A percentile compares a stretch with the other conserved stretches of the same genome.
Evolutionary conservation across 2,113 vertebrate species (phyloP).

Genomic region (Gambusia affinis): DNA sequence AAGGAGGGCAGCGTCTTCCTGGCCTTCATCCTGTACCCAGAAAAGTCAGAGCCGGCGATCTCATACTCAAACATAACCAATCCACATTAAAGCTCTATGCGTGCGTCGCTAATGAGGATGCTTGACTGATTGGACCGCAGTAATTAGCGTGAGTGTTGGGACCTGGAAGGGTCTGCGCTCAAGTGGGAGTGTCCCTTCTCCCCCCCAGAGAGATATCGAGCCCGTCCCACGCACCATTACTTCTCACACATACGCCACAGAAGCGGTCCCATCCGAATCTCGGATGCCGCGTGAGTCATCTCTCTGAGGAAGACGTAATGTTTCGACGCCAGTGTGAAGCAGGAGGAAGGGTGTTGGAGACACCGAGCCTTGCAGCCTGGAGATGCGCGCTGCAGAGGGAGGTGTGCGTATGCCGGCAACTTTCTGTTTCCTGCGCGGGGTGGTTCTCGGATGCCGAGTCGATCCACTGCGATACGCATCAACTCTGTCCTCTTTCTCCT

Average conservation of each 20-base stretch:
- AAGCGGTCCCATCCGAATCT: constrained; percentile 51
- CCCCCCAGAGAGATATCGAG: constrained; percentile 54
- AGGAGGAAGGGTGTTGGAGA: constrained; percentile 41
- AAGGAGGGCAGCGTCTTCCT: constrained; percentile 14
- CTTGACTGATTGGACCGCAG: constrained; percentile 77
- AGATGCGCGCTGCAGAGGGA: constrained; percentile 48
- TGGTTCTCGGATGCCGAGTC: constrained; percentile 44
- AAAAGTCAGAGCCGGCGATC: constrained; percentile 46
- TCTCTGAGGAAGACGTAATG: constrained; percentile 46
- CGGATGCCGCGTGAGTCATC: constrained; percentile 64
- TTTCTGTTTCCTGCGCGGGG: constrained; percentile 56
- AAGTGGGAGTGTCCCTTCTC: constrained; percentile 54
- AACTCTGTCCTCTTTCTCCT: constrained; percentile 15
- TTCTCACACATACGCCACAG: constrained; percentile 24
- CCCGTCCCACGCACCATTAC: constrained; percentile 60
- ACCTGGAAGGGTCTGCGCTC: constrained; percentile 63
- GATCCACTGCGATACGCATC: constrained; percentile 35
- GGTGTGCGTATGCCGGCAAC: constrained; percentile 71
- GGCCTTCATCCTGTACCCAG: constrained; percentile 23
- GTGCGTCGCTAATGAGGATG: constrained; percentile 65
- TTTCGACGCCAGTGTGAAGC: constrained; percentile 35
- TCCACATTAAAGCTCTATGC: constrained; percentile 12
- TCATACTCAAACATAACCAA: constrained; percentile 19
- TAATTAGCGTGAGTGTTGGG: constrained; percentile 72
- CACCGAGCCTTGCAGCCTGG: constrained; percentile 36